Percentiles rank a stretch among this genome's conserved stretches.
phyloP scores from a whole-genome alignment of 2,888 invertebrate species.

The Phragmatobia fuliginosa region DNA sequence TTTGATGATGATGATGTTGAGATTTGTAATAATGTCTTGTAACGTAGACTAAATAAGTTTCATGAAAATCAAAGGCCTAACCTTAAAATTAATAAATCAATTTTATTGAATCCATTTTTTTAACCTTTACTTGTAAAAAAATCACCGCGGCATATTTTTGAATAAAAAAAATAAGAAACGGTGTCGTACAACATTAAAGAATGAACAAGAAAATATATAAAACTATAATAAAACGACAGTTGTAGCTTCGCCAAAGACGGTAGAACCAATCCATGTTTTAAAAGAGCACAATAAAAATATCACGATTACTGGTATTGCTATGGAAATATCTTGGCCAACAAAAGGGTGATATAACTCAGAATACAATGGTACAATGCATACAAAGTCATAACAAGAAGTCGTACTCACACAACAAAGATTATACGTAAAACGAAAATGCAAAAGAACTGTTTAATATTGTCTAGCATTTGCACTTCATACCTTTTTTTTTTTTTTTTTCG shows the following conservation, averaged over 20 bases:
- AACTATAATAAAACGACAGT: background rate
- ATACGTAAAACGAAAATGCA: background rate
- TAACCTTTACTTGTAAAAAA: background rate
- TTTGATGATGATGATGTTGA: too few species aligned
- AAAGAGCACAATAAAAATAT: constrained; percentile 41
- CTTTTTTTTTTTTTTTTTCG: too few species aligned
- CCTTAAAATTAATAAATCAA: background rate
- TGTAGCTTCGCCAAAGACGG: constrained; percentile 21
- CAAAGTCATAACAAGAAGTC: constrained; percentile 13
- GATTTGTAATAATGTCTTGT: too few species aligned
- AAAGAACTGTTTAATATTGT: background rate
- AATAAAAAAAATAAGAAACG: background rate
- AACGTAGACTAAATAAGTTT: too few species aligned
- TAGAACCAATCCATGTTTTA: constrained; percentile 33
- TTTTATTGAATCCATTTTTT: background rate
- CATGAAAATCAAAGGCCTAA: too few species aligned
- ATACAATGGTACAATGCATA: constrained; percentile 29
- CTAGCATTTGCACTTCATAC: background rate
- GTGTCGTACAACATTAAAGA: background rate
- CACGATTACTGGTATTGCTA: constrained; percentile 2
- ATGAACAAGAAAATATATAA: constrained; percentile 2
- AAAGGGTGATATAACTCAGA: constrained; percentile 28
- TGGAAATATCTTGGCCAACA: constrained; percentile 21
- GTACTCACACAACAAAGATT: background rate
- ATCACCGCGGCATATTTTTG: background rate